Evolutionary conservation across 2,888 invertebrate species (phyloP).

Genomic region (Lacanobia wlatinum): DNA sequence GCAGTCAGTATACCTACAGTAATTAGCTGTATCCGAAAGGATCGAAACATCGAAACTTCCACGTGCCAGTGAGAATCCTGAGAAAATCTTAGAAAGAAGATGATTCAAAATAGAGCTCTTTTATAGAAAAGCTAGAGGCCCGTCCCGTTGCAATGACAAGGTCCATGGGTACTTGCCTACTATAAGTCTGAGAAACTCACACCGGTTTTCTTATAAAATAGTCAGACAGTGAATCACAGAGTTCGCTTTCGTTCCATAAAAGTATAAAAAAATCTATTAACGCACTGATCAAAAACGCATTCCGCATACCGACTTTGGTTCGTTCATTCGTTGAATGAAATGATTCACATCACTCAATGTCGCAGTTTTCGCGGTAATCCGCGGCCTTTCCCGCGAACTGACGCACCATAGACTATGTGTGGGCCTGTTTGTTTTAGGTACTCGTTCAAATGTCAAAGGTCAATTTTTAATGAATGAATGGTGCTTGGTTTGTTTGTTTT

Average conservation of each 20-base stretch:
- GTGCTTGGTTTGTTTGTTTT: background rate
- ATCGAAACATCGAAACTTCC: background rate
- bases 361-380: constrained; percentile 72
- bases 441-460: constrained; percentile 27
- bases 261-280: constrained; percentile 37
- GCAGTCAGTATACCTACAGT: background rate
- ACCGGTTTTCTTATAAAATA: constrained; percentile 33
- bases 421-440: constrained; percentile 24
- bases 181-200: constrained; percentile 9
- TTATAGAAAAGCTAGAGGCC: background rate
- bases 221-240: constrained; percentile 59
- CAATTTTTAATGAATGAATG: constrained; percentile 40
- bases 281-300: constrained; percentile 56
- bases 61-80: background rate
- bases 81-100: background rate
- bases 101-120: constrained; percentile 8
- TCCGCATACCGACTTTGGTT: constrained; percentile 59
- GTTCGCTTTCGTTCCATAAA: constrained; percentile 36
- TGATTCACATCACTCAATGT: constrained; percentile 71
- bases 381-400: constrained; percentile 73
- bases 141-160: background rate
- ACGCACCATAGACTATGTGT: constrained; percentile 54
- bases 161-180: background rate
- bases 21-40: background rate
- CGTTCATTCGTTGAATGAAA: constrained; percentile 64